Percentiles rank a stretch among this genome's conserved stretches.
phyloP scores from a whole-genome alignment of 1,140 invertebrate species.

The Musca vetustissima region DNA sequence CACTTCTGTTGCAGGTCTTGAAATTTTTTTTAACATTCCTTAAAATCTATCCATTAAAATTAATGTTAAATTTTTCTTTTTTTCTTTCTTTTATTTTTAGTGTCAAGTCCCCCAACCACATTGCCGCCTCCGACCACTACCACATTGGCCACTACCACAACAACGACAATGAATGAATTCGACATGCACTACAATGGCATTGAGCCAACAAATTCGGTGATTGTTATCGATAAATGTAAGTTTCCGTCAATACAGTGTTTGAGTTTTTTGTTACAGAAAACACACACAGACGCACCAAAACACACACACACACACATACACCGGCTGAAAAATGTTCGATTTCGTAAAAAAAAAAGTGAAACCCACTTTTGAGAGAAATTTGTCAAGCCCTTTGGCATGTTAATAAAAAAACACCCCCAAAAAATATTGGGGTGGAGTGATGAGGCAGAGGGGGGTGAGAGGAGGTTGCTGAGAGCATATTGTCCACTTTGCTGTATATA shows the following conservation, averaged over 20 bases:
- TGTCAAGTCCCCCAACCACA: slow-evolving; percentile 54
- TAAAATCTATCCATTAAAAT: too few species aligned
- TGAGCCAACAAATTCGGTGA: slow-evolving; percentile 47
- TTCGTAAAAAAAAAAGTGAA: slow-evolving; percentile 5
- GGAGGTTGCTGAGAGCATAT: too few species aligned
- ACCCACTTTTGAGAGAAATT: too few species aligned
- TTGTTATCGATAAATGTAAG: slow-evolving; percentile 53
- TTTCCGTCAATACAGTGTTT: slow-evolving; percentile 27
- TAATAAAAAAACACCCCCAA: too few species aligned
- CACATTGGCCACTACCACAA: slow-evolving; percentile 44
- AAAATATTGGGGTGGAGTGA: too few species aligned
- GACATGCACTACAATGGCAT: slow-evolving; percentile 41
- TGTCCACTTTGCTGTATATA: too few species aligned
- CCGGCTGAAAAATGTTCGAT: neutral
- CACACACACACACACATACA: neutral
- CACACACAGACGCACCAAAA: neutral
- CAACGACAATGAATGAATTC: slow-evolving; percentile 35
- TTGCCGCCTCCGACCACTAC: slow-evolving; percentile 51
- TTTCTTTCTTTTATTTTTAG: slow-evolving; percentile 32
- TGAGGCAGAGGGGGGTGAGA: too few species aligned
- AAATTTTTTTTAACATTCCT: too few species aligned
- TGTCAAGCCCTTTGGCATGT: too few species aligned
- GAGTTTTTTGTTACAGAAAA: neutral
- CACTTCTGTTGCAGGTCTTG: too few species aligned
- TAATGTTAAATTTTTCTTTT: neutral